phyloP scores from a whole-genome alignment of 30 jellyfish, hydroid and myxozoan genomes.

The Morbakka virulenta region DNA sequence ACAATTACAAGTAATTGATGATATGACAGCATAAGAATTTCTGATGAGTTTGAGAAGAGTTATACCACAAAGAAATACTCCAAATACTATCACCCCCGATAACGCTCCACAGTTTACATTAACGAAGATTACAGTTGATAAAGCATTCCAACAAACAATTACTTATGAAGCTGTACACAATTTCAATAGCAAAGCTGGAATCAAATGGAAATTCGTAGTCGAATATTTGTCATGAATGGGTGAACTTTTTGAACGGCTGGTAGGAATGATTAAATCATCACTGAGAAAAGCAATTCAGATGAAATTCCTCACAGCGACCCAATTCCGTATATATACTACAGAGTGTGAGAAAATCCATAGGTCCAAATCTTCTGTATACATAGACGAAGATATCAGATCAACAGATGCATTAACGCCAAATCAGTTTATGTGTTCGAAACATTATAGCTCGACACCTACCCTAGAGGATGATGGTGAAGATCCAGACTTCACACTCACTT shows the following conservation, averaged over 20 bases:
- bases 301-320: not conserved
- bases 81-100: slow-evolving; percentile 15
- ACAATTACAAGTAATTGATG: slow-evolving; percentile 15
- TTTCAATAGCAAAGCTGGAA: not conserved
- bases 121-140: slow-evolving; percentile 1
- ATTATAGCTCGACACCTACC: too few species aligned
- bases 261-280: slow-evolving; percentile 14
- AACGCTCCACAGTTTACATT: slow-evolving; percentile 20
- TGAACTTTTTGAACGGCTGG: slow-evolving; percentile 44
- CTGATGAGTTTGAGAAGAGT: not conserved
- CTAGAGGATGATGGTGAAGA: too few species aligned
- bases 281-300: not conserved
- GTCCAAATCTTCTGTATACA: not conserved
- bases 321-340: not conserved
- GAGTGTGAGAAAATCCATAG: not conserved
- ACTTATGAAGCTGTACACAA: not conserved
- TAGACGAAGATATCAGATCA: too few species aligned
- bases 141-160: not conserved
- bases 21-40: not conserved
- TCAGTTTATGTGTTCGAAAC: too few species aligned
- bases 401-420: too few species aligned
- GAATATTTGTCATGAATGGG: slow-evolving; percentile 44
- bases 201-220: slow-evolving; percentile 18
- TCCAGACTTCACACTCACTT: too few species aligned
- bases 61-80: slow-evolving; percentile 30